phyloP scores from a whole-genome alignment of 1,140 invertebrate species.

The Eulimnadia texana region DNA sequence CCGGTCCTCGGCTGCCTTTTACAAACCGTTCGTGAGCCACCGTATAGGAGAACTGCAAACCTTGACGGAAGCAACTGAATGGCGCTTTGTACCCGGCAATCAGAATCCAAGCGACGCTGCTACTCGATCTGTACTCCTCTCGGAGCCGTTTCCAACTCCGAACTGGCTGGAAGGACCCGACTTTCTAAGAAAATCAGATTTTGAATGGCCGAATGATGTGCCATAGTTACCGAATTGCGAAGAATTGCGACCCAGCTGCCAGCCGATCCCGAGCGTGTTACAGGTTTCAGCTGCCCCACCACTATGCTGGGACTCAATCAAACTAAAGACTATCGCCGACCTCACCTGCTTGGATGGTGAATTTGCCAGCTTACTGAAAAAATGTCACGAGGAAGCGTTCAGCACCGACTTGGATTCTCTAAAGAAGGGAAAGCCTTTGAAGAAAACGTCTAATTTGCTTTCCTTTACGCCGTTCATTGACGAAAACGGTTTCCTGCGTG shows the following conservation, averaged over 20 bases:
- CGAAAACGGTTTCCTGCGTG: neutral
- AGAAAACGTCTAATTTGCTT: neutral
- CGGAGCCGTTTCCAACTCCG: neutral
- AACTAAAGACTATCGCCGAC: too few species aligned
- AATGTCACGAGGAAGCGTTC: neutral
- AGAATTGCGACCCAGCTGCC: too few species aligned
- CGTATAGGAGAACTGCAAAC: neutral
- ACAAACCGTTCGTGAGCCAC: constrained; percentile 5
- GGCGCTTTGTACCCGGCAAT: constrained; percentile 7
- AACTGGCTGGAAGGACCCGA: neutral
- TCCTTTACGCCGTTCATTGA: neutral
- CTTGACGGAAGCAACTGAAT: too few species aligned
- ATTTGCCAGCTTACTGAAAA: neutral
- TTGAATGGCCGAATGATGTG: constrained; percentile 16
- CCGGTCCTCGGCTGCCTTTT: constrained; percentile 1
- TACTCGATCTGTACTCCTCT: constrained; percentile 5
- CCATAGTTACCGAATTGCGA: constrained; percentile 24
- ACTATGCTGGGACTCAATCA: too few species aligned
- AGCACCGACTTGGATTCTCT: neutral
- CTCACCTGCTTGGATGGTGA: neutral
- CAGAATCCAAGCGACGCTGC: neutral
- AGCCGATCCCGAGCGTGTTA: too few species aligned
- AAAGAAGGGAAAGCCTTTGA: neutral
- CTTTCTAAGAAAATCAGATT: neutral
- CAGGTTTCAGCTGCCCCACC: too few species aligned